Conservation (phyloP, 64 coral and sea anemone species). For the Anthopleura sola region DNA sequence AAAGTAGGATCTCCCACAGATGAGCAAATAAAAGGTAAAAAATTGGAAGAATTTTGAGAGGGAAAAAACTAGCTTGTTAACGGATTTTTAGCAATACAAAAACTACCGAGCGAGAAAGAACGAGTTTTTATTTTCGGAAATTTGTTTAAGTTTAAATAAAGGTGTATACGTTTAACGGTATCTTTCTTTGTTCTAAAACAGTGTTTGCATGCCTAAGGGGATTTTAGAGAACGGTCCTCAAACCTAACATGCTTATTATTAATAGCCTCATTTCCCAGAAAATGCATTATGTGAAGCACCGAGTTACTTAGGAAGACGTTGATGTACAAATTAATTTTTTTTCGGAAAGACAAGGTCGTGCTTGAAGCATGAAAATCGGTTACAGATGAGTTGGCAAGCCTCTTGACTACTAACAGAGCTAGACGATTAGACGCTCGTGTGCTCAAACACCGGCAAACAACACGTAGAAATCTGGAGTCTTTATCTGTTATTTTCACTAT, state of each 20-base stretch:
- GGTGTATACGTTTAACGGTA: conserved; percentile 10
- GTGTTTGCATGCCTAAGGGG: conserved; percentile 3
- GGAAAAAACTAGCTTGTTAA: neutral
- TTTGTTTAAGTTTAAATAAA: neutral
- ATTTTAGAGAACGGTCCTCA: neutral
- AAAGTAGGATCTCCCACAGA: neutral
- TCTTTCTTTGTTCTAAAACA: conserved; percentile 3
- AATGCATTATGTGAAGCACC: neutral
- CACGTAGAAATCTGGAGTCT: conserved; percentile 16
- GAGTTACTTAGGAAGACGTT: neutral
- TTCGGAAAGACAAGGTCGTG: neutral
- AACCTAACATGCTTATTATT: neutral
- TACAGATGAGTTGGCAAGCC: conserved; percentile 17
- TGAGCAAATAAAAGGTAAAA: neutral
- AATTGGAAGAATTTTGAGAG: neutral
- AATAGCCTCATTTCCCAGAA: neutral
- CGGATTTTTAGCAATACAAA: neutral
- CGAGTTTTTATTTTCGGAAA: neutral
- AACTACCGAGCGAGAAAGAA: neutral
- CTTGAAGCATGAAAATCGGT: conserved; percentile 18
- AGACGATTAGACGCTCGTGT: conserved; percentile 28
- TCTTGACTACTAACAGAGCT: conserved; percentile 9
- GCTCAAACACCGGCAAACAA: conserved; percentile 4
- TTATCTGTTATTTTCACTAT: conserved; percentile 4
- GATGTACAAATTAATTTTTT: neutral